Base-by-base conservation (phyloP, 2,113 vertebrate genomes). In the Monopterus albus region DNA sequence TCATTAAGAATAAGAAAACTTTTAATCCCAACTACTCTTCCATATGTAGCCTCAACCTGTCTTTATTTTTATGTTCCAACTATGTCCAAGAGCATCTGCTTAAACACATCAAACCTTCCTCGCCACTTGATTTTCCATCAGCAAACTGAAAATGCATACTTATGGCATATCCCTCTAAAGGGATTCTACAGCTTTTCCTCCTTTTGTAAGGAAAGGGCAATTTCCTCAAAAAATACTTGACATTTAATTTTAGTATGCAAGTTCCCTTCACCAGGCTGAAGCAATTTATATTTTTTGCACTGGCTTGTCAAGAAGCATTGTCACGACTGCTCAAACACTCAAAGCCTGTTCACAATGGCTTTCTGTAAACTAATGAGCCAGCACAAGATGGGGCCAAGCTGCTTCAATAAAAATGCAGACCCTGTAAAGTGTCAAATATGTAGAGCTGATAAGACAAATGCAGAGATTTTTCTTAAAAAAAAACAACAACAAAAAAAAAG, bases 171-270 rank as follows among this genome's bases (percentile, higher is more conserved):
- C 23, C 15, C 18, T 71, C 57, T 17, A 18, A 13, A 51, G 10
- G 35, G 14, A 40, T 28, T 33, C 33, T 35, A 23, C 65, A 49
- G 50, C 43, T 46, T 45, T 33, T 31, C 28, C 38, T 51, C 26
- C 52, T 51, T 10, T 12, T 4, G 21, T 8, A 33, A 25, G n/a
- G 2, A 79, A 35, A 55, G 35, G 23, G 25, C 1, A 2, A 61
- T 72, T 60, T 66, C 49, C 58, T 76, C 42, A 73, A 70, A 79
- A 64, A 72, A 79, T 55, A 81, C 63, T 62, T 76, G 75, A 70
- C 74, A 73, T 73, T 72, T 72, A 50, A 75, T 68, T 60, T 60
- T 51, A 59, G 52, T 29, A 43, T 43, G 67, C 84, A 58, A 55
- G 73, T 69, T 75, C 26, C 28, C 42, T 26, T 78, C 18, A 42